Percentiles rank a stretch among this genome's conserved stretches.
Evolutionary conservation across 2,888 invertebrate species (phyloP).

Genomic region (Pseudococcus longispinus): DNA sequence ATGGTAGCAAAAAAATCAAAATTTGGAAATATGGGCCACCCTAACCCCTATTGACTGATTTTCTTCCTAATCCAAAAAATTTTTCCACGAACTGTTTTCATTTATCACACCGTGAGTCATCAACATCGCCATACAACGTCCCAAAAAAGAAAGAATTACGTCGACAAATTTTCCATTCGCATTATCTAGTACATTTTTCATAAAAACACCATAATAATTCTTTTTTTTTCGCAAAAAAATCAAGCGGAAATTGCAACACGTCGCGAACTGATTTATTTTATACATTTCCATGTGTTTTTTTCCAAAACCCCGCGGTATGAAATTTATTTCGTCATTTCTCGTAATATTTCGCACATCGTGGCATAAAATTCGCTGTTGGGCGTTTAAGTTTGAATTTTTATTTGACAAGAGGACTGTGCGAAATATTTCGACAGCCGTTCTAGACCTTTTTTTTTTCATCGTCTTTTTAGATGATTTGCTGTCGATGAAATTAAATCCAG

Average conservation of each 20-base stretch:
- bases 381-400: background rate
- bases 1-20: background rate
- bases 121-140: background rate
- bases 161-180: constrained; percentile 13
- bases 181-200: background rate
- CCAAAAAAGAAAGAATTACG: background rate
- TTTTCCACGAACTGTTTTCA: background rate
- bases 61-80: background rate
- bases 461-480: background rate
- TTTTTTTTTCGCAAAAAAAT: background rate
- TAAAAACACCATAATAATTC: background rate
- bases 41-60: background rate
- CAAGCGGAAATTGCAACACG: background rate
- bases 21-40: background rate
- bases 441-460: background rate
- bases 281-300: background rate
- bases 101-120: background rate
- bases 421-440: background rate
- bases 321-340: background rate
- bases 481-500: background rate
- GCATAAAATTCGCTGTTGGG: background rate
- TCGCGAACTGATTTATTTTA: constrained; percentile 26
- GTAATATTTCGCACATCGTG: background rate
- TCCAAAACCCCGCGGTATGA: background rate
- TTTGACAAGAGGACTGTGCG: background rate